Evolutionary conservation across 2,113 vertebrate genomes (phyloP).

Genomic region (Chloropsis cyanopogon): DNA sequence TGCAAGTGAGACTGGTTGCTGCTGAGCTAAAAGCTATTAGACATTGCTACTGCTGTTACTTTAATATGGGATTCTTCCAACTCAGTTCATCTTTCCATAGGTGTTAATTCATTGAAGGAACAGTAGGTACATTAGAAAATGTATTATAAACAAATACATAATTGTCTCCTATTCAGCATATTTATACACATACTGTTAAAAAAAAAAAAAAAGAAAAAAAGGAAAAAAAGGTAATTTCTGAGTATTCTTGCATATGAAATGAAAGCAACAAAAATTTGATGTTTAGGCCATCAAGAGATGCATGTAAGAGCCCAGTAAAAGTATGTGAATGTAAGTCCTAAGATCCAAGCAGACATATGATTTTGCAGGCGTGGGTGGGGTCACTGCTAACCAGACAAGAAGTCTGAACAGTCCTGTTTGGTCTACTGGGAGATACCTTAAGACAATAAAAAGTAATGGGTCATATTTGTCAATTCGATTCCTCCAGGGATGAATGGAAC

Average conservation of each 20-base stretch:
- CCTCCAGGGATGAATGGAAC: conserved; percentile 21
- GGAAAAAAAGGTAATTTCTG: background rate
- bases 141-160: background rate
- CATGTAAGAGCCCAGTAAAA: background rate
- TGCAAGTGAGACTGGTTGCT: background rate
- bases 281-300: background rate
- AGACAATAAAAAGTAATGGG: background rate
- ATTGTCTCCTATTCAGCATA: background rate
- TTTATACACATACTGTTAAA: background rate
- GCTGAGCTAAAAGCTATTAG: background rate
- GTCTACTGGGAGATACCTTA: background rate
- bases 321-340: background rate
- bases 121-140: background rate
- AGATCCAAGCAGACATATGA: background rate
- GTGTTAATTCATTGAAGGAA: background rate
- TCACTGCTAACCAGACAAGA: background rate
- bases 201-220: background rate
- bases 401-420: background rate
- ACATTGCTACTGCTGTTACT: background rate
- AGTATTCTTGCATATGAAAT: background rate
- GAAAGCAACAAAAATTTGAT: background rate
- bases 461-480: background rate
- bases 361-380: background rate
- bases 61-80: background rate
- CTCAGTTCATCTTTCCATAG: background rate